These are phyloP conservation scores for Parapsyche elsis DNA, from an alignment of 1,140 invertebrate species.

Conservation along the genomic window DNA sequence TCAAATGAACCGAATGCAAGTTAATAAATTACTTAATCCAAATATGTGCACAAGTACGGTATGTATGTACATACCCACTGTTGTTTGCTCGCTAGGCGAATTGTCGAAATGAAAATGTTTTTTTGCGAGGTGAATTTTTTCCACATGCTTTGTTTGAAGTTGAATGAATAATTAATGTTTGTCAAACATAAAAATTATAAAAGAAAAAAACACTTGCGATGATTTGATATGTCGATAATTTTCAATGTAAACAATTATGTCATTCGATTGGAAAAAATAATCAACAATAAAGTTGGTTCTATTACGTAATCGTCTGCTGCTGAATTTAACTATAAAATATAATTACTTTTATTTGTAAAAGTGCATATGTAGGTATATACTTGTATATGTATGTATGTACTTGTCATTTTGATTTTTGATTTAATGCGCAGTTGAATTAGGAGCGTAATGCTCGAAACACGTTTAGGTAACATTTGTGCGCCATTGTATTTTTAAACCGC, in stretches of 20 bases:
- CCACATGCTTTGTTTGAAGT: neutral
- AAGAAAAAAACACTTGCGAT: neutral
- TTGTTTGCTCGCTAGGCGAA: neutral
- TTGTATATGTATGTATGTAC: no score
- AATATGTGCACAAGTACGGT: no score
- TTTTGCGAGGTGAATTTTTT: neutral
- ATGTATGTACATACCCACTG: neutral
- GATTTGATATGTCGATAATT: constrained; percentile 16
- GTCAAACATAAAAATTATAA: neutral
- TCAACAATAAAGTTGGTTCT: no score
- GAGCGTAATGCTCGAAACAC: neutral
- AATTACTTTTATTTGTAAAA: neutral
- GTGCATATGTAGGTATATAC: neutral
- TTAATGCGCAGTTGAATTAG: constrained; percentile 9
- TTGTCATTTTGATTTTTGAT: no score
- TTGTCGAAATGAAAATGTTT: no score
- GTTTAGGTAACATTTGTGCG: neutral
- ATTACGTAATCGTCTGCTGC: neutral
- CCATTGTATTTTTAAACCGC: constrained; percentile 8
- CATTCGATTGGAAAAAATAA: neutral
- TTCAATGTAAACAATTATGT: constrained; percentile 26
- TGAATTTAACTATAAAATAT: neutral
- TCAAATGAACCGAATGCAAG: neutral
- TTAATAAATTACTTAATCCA: no score
- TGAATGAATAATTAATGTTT: neutral